Percentiles rank a stretch among this genome's conserved stretches.
Evolutionary conservation across 2,888 invertebrate species (phyloP).

Genomic region (Ypsolopha sequella): DNA sequence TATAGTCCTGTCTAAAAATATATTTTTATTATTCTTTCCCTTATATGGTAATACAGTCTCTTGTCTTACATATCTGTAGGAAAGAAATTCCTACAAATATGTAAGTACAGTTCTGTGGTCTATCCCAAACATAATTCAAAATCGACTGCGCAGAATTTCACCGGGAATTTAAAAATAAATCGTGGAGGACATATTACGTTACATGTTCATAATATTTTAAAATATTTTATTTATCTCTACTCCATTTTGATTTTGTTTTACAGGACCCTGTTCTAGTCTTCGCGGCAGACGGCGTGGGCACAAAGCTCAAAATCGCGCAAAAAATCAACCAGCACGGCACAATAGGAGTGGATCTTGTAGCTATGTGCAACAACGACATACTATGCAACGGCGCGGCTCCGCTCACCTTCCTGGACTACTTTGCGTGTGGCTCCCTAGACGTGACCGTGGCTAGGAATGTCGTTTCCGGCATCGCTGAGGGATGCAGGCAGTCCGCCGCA

Average conservation of each 20-base stretch:
- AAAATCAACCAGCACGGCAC: constrained; percentile 79
- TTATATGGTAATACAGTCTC: too few relatives aligned
- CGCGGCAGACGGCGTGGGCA: constrained; percentile 98
- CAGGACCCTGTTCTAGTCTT: constrained; percentile 90
- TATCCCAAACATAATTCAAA: too few relatives aligned
- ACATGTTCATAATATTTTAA: too few relatives aligned
- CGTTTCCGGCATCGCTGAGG: constrained; percentile 85
- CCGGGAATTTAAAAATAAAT: too few relatives aligned
- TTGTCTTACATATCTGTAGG: too few relatives aligned
- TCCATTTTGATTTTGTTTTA: background rate
- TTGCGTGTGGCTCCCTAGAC: constrained; percentile 88
- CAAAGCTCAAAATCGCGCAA: constrained; percentile 94
- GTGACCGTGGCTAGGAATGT: constrained; percentile 77
- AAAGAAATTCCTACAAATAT: too few relatives aligned
- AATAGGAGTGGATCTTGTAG: constrained; percentile 95
- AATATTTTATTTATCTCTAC: too few relatives aligned
- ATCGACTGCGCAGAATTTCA: too few relatives aligned
- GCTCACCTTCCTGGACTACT: constrained; percentile 96
- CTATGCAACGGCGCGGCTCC: constrained; percentile 96
- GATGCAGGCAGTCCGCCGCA: constrained; percentile 86
- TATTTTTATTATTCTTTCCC: too few relatives aligned
- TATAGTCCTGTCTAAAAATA: too few relatives aligned
- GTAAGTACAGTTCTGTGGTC: too few relatives aligned
- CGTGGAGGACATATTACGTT: too few relatives aligned
- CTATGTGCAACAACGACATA: constrained; percentile 99